Base-by-base conservation (phyloP, 2,888 invertebrate species). In the Drosophila melanosoma region DNA sequence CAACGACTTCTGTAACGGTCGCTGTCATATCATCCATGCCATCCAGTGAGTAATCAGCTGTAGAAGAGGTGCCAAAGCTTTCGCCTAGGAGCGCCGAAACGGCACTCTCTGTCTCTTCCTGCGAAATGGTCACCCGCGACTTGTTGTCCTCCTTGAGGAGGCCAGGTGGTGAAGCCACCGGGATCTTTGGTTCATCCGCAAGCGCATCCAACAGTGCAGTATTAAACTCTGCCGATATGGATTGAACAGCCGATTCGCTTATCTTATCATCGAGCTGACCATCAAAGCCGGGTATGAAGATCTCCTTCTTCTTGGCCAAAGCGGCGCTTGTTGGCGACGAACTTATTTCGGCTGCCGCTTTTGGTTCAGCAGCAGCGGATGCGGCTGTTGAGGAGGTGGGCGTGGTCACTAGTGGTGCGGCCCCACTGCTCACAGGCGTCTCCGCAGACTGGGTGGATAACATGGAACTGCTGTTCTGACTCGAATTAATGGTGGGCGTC, bases 51-150 rank as follows among this genome's bases (percentile, higher is more conserved):
- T 95, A 96, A 81, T 94, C 94, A 65, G 94, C 94, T 20, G 87
- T 90, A 1, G 91, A 92, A 0, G 94, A 93, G 11, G 95, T 96
- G 1, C 97, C 96, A 90, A 98, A 97, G 81, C 97, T 97, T 92
- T 97, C 97, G 33, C 97, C 97, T 63, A 98, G 93, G 35, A 98
- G 93, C 1, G 98, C 97, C 11, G 97, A 97, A 0, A 98, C 98
- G 0, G 98, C 98, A 92, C 97, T 97, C 93, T 97, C 98, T 0
- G 98, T 98, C 93, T 98, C 98, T 93, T 98, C 98, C 93, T 98
- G 98, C 0, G 97, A 98, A 87, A 98, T 98, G 26, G 91, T 91
- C 12, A 96, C 96, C 56, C 97, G 94, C 0, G 96, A 96, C 90
- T 97, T 97, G 53, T 80, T 87, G 88, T 97, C 97, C 74, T 96